Evolutionary conservation across 2,797 vertebrate genomes (phyloP).

Genomic region (Pseudomugil gertrudae): DNA sequence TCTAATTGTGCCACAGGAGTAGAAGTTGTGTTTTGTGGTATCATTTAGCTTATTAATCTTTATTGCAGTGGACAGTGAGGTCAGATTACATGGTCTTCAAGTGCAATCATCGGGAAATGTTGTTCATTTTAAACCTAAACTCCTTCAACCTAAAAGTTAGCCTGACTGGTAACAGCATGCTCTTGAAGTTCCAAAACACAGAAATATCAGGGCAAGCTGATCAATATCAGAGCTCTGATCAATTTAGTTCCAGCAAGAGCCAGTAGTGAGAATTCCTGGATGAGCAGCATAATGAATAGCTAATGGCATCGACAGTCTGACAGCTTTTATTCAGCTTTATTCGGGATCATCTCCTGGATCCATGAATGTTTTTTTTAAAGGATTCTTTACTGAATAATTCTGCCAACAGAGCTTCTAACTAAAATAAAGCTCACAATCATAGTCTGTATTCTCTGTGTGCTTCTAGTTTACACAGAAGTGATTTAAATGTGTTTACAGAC

Average conservation of each 20-base stretch:
- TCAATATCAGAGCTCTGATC: constrained; percentile 45
- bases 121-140: too few species aligned
- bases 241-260: constrained; percentile 34
- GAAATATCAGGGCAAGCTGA: not conserved
- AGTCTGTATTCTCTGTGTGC: too few species aligned
- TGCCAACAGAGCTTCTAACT: too few species aligned
- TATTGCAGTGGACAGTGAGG: not conserved
- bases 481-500: too few species aligned
- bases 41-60: not conserved
- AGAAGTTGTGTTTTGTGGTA: not conserved
- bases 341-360: too few species aligned
- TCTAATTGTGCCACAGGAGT: not conserved
- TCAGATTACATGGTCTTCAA: not conserved
- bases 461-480: too few species aligned
- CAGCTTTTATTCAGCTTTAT: not conserved
- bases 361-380: too few species aligned
- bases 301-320: too few species aligned
- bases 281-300: constrained; percentile 21
- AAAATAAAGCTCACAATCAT: too few species aligned
- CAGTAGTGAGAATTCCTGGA: constrained; percentile 27
- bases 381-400: too few species aligned
- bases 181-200: not conserved
- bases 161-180: not conserved
- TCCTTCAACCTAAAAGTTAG: not conserved
- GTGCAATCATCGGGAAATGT: not conserved